Conservation (phyloP, 1,140 invertebrate genomes). For the Drosophila repleta region DNA sequence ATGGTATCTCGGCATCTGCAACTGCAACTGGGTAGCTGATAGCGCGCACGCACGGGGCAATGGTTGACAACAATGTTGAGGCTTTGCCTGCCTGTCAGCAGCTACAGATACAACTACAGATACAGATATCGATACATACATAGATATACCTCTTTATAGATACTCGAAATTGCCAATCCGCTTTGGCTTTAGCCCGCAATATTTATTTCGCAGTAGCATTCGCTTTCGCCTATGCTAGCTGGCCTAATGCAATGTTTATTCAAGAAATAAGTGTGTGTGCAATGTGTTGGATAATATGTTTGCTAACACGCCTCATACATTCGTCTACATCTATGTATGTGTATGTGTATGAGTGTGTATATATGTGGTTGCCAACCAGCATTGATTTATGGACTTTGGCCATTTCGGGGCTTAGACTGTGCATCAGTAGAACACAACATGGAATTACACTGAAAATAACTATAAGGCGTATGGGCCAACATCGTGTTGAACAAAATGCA, state of each 20-base stretch:
- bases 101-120: slow-evolving; percentile 7
- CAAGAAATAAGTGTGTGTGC: slow-evolving; percentile 26
- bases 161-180: slow-evolving; percentile 8
- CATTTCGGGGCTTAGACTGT: slow-evolving; percentile 5
- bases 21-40: slow-evolving; percentile 48
- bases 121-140: background rate
- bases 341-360: background rate
- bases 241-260: slow-evolving; percentile 40
- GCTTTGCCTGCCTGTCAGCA: slow-evolving; percentile 26
- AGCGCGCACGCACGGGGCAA: slow-evolving; percentile 59
- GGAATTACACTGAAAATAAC: background rate
- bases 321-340: background rate
- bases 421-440: slow-evolving; percentile 12
- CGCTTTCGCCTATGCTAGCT: slow-evolving; percentile 14
- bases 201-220: slow-evolving; percentile 32
- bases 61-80: slow-evolving; percentile 55
- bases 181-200: slow-evolving; percentile 17
- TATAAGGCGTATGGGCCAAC: too few species aligned
- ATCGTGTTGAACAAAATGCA: background rate
- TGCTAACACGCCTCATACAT: slow-evolving; percentile 18
- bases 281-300: slow-evolving; percentile 43
- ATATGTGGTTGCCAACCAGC: slow-evolving; percentile 15
- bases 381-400: slow-evolving; percentile 28
- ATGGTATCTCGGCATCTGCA: slow-evolving; percentile 54
- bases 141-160: slow-evolving; percentile 10